Percentiles rank a stretch among this genome's conserved stretches.
phyloP scores from a whole-genome alignment of 37 sponge, comb jelly and placozoan species.

The Axinella damicornis region DNA sequence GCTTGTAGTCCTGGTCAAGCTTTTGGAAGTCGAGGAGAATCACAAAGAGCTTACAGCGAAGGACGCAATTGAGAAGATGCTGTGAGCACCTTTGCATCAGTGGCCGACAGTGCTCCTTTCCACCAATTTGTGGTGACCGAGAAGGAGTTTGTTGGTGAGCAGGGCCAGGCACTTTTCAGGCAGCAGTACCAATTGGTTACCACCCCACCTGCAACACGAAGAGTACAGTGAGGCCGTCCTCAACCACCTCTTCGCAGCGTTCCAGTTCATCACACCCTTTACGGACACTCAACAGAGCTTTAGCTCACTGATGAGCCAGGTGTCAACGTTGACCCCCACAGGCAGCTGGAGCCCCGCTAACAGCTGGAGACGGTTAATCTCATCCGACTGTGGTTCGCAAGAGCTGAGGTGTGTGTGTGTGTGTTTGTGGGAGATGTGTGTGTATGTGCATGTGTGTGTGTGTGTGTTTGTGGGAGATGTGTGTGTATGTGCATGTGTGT shows the following conservation, averaged over 20 bases:
- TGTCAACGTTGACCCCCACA: slow-evolving; percentile 41
- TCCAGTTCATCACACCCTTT: slow-evolving; percentile 79
- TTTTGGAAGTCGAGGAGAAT: slow-evolving; percentile 19
- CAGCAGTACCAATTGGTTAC: slow-evolving; percentile 82
- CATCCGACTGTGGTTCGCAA: slow-evolving; percentile 89
- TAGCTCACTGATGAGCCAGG: slow-evolving; percentile 55
- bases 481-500: too few species aligned
- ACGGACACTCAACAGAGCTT: slow-evolving; percentile 60
- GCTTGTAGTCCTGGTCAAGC: slow-evolving; percentile 48
- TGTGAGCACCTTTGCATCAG: slow-evolving; percentile 53
- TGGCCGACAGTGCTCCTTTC: slow-evolving; percentile 69
- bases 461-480: too few species aligned
- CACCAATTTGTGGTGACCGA: slow-evolving; percentile 67
- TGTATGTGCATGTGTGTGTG: too few species aligned
- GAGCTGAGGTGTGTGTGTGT: slow-evolving; percentile 67
- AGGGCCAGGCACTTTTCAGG: slow-evolving; percentile 49
- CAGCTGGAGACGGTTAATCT: slow-evolving; percentile 72
- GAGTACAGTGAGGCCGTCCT: slow-evolving; percentile 90
- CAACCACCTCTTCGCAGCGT: slow-evolving; percentile 89
- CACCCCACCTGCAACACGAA: slow-evolving; percentile 85
- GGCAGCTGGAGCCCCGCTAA: slow-evolving; percentile 28
- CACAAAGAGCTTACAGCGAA: slow-evolving; percentile 54
- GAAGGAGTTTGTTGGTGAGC: slow-evolving; percentile 64
- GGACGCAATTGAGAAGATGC: slow-evolving; percentile 52
- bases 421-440: too few species aligned